Evolutionary conservation across 2,888 invertebrate species (phyloP), one percentile per base, ranked within the genome.

Genomic region (Yponomeuta sedellus): DNA sequence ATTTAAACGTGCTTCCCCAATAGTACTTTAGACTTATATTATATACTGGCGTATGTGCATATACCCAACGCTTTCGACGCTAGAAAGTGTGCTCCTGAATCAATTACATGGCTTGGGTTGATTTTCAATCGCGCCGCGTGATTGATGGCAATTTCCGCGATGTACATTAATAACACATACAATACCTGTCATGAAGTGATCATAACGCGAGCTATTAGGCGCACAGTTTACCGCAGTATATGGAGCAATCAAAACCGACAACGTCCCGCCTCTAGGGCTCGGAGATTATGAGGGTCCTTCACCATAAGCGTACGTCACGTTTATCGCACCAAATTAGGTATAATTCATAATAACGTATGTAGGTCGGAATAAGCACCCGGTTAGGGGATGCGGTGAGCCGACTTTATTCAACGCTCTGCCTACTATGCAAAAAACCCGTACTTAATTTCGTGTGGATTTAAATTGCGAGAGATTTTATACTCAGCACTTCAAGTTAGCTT

Each of bases 341-440:
- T 52, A 52, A 52, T 16, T 52, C 44, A 52, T 52, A 52, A 52
- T 52, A 52, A 52, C 44, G 44, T 52, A 52, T 52, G 44, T 52
- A 52, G 44, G 44, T 52, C 44, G 44, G 44, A 52, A 52, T 52
- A 52, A 52, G 44, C 44, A 16, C 44, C 44, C 44, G 44, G 44
- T 16, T 52, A 52, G 16, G 44, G 16, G 44, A 52, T 52, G 44
- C 44, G 4, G 44, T 52, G 16, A 52, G 44, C 16, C 44, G 44
- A 52, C 44, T 52, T 16, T 52, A 52, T 16, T 52, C 44, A 52
- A 52, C 34, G 34, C 34, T 34, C 34, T 34, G 44, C 12, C 44
- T 52, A 8, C 16, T 52, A 52, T 52, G 44, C 44, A 16, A 4
- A 52, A 52, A 52, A 16, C 8, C 44, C 44, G 44, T 12, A 52